Base-by-base conservation (phyloP, 92 coral and sea anemone species). In the Blastomussa wellsi region DNA sequence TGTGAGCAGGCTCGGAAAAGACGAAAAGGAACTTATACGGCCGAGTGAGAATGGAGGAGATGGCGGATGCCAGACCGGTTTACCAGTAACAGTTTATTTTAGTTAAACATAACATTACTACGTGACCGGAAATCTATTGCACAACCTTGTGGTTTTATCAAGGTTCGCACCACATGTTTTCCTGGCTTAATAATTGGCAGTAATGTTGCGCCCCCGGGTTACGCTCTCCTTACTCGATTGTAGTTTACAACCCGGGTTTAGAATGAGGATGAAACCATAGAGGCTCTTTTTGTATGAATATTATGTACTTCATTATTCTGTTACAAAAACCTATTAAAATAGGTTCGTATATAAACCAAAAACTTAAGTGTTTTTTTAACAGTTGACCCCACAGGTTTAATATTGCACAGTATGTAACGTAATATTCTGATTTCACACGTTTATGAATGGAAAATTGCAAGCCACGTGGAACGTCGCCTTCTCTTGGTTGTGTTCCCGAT, bases 1-100 rank as follows among this genome's bases (percentile, higher is more conserved):
- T 65, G 71, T 65, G 71, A 65, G 71, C 71, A 65, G 71, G 71
- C 71, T 65, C 71, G 71, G 71, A 65, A 65, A 65, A 65, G 71
- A 26, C 71, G 71, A 65, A 65, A 65, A 65, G 71, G 33, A 65
- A 65, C 71, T 65, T 65, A 65, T 26, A 65, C 39, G 71, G 71
- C 71, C 71, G 71, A 65, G 71, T 65, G 71, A 65, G 71, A 65
- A 65, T 65, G 71, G 71, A 65, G 71, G 71, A 65, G 71, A 65
- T 65, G 39, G 71, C 71, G 71, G 71, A 65, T 65, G 39, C 71
- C 39, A 65, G 31, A 65, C 39, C 71, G 71, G 71, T 65, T 65
- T 65, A 65, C 26, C 71, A 65, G 71, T 65, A 33, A 65, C 71
- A 65, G 71, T 65, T n/a, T n/a, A n/a, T 31, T 65, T 65, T 32